These are phyloP conservation scores for Ibycter americanus DNA, from an alignment of 2,797 vertebrate genomes.

Conservation along the genomic window DNA sequence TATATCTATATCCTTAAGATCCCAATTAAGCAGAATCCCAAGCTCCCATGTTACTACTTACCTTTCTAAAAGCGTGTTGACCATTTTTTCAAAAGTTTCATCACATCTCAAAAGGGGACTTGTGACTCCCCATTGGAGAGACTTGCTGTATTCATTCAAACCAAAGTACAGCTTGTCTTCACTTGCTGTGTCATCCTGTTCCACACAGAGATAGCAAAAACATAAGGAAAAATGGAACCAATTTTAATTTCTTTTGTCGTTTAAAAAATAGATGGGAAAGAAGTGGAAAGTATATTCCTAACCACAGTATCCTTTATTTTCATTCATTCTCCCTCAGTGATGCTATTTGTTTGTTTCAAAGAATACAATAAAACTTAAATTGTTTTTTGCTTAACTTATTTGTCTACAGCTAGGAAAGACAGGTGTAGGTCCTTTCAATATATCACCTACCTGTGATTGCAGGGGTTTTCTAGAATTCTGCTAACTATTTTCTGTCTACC, in stretches of 20 bases:
- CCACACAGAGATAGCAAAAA: conserved; percentile 51
- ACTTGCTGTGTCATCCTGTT: conserved; percentile 81
- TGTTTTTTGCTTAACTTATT: background rate
- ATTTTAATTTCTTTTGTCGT: background rate
- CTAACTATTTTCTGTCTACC: background rate
- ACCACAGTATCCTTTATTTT: background rate
- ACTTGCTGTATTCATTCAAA: conserved; percentile 92
- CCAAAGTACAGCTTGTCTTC: conserved; percentile 92
- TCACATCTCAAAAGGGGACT: conserved; percentile 95
- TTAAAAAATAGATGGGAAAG: background rate
- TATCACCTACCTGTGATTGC: background rate
- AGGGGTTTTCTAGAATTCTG: background rate
- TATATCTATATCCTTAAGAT: background rate
- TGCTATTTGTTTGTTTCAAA: background rate
- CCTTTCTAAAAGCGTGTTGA: conserved; percentile 92
- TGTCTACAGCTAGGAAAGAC: background rate
- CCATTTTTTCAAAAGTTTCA: conserved; percentile 98
- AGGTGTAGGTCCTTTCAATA: background rate
- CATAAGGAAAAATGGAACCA: background rate
- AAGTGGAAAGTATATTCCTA: background rate
- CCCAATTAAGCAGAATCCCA: background rate
- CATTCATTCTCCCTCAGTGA: background rate
- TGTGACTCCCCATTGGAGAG: conserved; percentile 94
- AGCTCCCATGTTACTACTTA: conserved; percentile 65
- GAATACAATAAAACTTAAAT: background rate